Evolutionary conservation across 2,888 invertebrate species (phyloP), one percentile per base, ranked within the genome.

Genomic region (Lissocephala sabroskyi): DNA sequence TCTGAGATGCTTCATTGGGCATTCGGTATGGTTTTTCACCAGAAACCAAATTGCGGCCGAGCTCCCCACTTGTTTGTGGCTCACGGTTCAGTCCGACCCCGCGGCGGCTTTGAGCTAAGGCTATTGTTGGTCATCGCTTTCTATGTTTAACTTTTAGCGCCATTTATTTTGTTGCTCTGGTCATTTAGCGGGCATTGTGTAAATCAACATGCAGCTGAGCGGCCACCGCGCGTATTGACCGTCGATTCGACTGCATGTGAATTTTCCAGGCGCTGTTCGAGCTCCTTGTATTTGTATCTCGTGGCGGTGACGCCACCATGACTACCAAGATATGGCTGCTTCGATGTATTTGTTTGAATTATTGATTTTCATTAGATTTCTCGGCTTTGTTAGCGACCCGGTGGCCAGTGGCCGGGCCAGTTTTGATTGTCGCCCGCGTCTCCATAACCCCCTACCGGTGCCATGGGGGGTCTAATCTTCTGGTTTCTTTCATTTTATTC

Each of bases 331-430:
- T n/a, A n/a, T n/a, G n/a, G n/a, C 28, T 13, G 26, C 40, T 26
- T 33, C 30, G 50, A 45, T 59, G 70, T 71, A 62, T 60, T 47
- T 41, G 54, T 19, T 52, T 76, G 63, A 76, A 76, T 76, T 71
- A 71, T 71, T 71, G 71, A 71, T 71, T 71, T 71, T 71, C 70
- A 76, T 71, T 76, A 65, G 54, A n/a, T 55, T 63, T 54, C 62
- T 68, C 68, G 62, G 56, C 65, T 68, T 62, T n/a, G n/a, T n/a
- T n/a, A n/a, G n/a, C n/a, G n/a, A n/a, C n/a, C n/a, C n/a, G n/a
- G n/a, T n/a, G n/a, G n/a, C n/a, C n/a, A n/a, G n/a, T n/a, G n/a
- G n/a, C n/a, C n/a, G n/a, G n/a, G n/a, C n/a, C n/a, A n/a, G n/a
- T n/a, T n/a, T n/a, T n/a, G n/a, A n/a, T n/a, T n/a, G n/a, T n/a